Conservation (phyloP, 2,113 vertebrate genomes). For the Psittacara wagleri region DNA sequence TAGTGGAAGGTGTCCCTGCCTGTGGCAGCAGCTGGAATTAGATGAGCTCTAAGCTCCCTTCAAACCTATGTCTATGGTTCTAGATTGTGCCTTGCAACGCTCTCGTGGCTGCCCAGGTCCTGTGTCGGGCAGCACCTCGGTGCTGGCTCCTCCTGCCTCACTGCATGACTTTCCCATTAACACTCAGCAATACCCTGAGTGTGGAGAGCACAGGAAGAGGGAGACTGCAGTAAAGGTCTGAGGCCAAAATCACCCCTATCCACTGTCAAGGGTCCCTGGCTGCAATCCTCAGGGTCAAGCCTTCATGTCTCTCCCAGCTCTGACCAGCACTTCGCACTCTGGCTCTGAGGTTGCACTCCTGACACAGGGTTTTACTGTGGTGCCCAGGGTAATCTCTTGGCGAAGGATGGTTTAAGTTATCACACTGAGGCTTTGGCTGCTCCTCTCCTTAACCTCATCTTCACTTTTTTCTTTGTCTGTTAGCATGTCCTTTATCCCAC, state of each 20-base stretch:
- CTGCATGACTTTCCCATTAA: background rate
- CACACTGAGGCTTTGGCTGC: background rate
- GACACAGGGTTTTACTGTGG: background rate
- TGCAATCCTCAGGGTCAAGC: background rate
- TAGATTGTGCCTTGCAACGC: background rate
- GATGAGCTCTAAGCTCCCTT: background rate
- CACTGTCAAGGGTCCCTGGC: background rate
- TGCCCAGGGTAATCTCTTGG: background rate
- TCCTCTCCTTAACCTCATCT: background rate
- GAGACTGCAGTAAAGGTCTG: background rate
- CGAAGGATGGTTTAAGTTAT: background rate
- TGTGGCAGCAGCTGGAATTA: background rate
- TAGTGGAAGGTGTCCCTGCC: background rate
- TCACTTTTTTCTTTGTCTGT: background rate
- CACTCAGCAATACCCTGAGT: background rate
- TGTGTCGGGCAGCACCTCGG: accelerated
- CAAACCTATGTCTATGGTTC: background rate
- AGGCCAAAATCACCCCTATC: background rate
- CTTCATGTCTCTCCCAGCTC: background rate
- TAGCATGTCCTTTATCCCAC: background rate
- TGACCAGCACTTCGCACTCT: background rate
- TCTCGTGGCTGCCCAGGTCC: background rate
- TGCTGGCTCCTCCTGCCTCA: background rate
- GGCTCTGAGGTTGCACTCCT: background rate
- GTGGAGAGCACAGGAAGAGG: background rate